Percentiles rank a stretch among this genome's conserved stretches.
Evolutionary conservation across 2,888 invertebrate genomes (phyloP).

Genomic region (Hesperia comma): DNA sequence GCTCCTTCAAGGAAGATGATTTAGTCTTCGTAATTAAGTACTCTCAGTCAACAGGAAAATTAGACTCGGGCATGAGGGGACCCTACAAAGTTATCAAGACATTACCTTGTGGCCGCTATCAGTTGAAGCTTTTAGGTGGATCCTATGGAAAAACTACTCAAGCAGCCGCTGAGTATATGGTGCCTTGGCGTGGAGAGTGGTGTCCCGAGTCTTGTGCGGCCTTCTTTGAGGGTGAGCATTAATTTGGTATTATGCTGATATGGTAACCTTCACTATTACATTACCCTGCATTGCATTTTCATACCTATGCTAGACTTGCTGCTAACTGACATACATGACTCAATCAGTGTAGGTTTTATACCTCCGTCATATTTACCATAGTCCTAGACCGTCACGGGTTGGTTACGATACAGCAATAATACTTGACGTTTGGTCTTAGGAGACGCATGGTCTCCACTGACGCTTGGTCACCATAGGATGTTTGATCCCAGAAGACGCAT

Average conservation of each 20-base stretch:
- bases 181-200: constrained; percentile 9
- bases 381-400: too few relatives aligned
- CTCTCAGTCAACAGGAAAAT: constrained; percentile 5
- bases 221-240: constrained; percentile 1
- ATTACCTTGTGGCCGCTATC: background rate
- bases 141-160: background rate
- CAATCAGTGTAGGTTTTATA: too few relatives aligned
- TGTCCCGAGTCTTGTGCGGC: constrained; percentile 7
- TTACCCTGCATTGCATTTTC: too few relatives aligned
- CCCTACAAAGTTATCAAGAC: background rate
- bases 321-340: too few relatives aligned
- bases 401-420: too few relatives aligned
- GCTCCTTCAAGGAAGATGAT: background rate
- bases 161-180: constrained; percentile 6
- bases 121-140: background rate
- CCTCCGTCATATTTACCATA: too few relatives aligned
- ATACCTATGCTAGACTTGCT: too few relatives aligned
- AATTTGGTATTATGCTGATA: too few relatives aligned
- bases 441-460: too few relatives aligned
- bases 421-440: too few relatives aligned
- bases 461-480: too few relatives aligned
- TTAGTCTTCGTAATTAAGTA: background rate
- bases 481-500: background rate
- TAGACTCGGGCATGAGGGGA: constrained; percentile 13
- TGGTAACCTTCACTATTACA: too few relatives aligned